These are phyloP conservation scores for Ormyrus thymus DNA, from an alignment of 2,888 invertebrate genomes.

Conservation along the genomic window DNA sequence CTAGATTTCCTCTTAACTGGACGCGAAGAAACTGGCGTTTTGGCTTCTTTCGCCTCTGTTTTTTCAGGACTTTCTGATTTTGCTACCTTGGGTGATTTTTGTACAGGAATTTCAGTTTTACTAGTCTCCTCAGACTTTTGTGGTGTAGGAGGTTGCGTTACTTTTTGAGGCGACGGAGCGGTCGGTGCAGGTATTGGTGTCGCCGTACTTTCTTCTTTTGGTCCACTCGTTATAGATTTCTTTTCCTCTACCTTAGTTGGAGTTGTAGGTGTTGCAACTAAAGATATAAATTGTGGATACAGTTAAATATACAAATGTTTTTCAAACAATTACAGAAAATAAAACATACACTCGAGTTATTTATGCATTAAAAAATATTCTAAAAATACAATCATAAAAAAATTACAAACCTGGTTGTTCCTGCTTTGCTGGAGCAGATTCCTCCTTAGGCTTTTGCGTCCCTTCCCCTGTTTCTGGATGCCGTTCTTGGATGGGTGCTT, in stretches of 20 bases:
- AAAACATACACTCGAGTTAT: neutral
- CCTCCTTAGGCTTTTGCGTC: conserved; percentile 50
- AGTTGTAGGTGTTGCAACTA: conserved; percentile 59
- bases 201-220: conserved; percentile 63
- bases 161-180: conserved; percentile 38
- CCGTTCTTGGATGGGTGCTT: conserved; percentile 19
- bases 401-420: conserved; percentile 49
- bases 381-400: conserved; percentile 6
- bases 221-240: conserved; percentile 63
- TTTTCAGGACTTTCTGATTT: conserved; percentile 58
- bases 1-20: conserved; percentile 70
- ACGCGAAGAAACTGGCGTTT: conserved; percentile 55
- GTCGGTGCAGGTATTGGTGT: conserved; percentile 16
- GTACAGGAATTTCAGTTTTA: conserved; percentile 55
- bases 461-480: conserved; percentile 19
- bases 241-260: conserved; percentile 70
- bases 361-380: neutral
- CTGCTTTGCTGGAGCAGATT: conserved; percentile 32
- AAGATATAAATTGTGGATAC: conserved; percentile 31
- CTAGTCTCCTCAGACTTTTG: conserved; percentile 57
- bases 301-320: neutral
- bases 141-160: conserved; percentile 25
- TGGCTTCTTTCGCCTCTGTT: conserved; percentile 36
- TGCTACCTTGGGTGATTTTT: conserved; percentile 55
- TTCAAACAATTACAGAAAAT: neutral